phyloP scores from a whole-genome alignment of 2,888 invertebrate species.

The Lasioglossum malachurum region DNA sequence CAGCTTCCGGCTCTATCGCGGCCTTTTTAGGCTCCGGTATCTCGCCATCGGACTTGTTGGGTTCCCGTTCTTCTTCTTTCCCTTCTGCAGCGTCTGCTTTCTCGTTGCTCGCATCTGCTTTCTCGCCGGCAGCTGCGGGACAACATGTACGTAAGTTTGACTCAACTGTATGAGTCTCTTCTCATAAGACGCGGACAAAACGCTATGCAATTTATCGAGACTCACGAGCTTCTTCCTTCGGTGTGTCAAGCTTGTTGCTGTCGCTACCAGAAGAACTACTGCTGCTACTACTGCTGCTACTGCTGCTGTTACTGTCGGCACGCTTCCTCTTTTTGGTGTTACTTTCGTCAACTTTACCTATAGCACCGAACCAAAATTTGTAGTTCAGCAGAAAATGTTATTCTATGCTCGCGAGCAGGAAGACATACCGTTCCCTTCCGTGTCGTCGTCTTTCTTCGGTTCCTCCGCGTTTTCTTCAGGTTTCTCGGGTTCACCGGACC shows the following conservation, averaged over 20 bases:
- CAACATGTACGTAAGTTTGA: background rate
- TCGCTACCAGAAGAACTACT: slow-evolving; percentile 85
- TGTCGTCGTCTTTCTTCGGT: slow-evolving; percentile 75
- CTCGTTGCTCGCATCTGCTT: slow-evolving; percentile 78
- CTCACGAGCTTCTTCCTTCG: slow-evolving; percentile 78
- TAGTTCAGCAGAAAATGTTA: background rate
- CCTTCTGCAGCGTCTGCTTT: slow-evolving; percentile 78
- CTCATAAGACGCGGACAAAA: background rate
- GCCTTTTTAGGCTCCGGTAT: slow-evolving; percentile 80
- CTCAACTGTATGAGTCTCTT: background rate
- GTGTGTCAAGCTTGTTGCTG: slow-evolving; percentile 84
- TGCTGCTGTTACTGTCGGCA: slow-evolving; percentile 86
- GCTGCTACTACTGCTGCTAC: slow-evolving; percentile 84
- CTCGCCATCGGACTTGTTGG: slow-evolving; percentile 84
- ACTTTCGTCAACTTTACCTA: slow-evolving; percentile 83
- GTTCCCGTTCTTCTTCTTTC: slow-evolving; percentile 79
- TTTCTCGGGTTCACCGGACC: slow-evolving; percentile 79
- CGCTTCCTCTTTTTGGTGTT: slow-evolving; percentile 86
- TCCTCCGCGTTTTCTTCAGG: slow-evolving; percentile 81
- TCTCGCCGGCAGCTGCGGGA: slow-evolving; percentile 71
- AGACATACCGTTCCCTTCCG: slow-evolving; percentile 47
- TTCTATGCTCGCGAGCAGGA: background rate
- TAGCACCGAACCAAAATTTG: slow-evolving; percentile 52
- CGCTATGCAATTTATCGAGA: slow-evolving; percentile 12
- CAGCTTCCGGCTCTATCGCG: slow-evolving; percentile 83